A percentile compares a stretch with the other conserved stretches of the same genome.
Conservation (phyloP, 2,888 invertebrate genomes). For the Heliconius aoede region DNA sequence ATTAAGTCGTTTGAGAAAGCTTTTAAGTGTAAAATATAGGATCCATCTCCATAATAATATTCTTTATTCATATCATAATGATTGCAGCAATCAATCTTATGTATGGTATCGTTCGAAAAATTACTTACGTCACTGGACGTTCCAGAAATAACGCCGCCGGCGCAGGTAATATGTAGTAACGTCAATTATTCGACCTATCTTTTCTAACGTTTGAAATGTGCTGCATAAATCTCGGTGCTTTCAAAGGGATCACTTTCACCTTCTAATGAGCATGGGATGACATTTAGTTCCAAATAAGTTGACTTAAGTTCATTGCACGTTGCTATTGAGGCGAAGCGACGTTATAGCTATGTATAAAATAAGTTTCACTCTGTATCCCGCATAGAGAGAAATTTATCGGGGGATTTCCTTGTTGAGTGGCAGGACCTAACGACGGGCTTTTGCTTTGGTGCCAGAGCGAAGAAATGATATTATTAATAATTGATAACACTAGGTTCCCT, state of each 20-base stretch:
- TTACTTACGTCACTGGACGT: conserved; percentile 45
- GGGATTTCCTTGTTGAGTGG: no score
- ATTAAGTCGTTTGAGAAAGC: conserved; percentile 30
- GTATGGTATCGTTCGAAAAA: conserved; percentile 53
- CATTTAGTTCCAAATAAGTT: conserved; percentile 58
- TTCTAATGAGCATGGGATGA: conserved; percentile 55
- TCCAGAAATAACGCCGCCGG: conserved; percentile 47
- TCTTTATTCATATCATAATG: conserved; percentile 43
- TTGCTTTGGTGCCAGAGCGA: no score
- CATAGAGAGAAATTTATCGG: no score
- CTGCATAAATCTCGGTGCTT: conserved; percentile 58
- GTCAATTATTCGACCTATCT: conserved; percentile 57
- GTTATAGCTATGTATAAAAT: background rate
- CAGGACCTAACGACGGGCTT: no score
- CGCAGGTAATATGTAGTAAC: conserved; percentile 38
- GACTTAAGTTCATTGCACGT: conserved; percentile 48
- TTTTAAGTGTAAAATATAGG: conserved; percentile 39
- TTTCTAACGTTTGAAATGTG: conserved; percentile 55
- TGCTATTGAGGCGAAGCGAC: conserved; percentile 14
- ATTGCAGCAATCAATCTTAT: conserved; percentile 51
- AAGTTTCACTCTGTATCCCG: no score
- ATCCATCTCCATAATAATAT: conserved; percentile 40
- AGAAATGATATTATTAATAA: no score
- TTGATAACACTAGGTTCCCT: no score
- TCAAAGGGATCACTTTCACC: conserved; percentile 65